Evolutionary conservation across 2,113 vertebrate species (phyloP).

Genomic region (Clarias magur): DNA sequence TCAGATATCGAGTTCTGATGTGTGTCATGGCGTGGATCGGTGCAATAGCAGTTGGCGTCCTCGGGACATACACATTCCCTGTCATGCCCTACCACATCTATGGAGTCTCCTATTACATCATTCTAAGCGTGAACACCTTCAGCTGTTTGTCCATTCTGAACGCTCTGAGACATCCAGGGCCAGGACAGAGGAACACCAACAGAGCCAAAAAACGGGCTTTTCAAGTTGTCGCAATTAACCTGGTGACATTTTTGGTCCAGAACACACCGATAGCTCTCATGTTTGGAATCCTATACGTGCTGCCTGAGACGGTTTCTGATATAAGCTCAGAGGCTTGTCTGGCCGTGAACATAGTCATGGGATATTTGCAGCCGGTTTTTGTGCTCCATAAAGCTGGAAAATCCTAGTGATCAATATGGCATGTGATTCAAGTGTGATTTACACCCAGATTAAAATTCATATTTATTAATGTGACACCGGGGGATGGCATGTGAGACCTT

Average conservation of each 20-base stretch:
- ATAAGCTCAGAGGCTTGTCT: not conserved
- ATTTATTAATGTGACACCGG: no score
- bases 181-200: not conserved
- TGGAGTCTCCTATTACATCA: not conserved
- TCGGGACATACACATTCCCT: not conserved
- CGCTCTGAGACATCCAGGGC: conserved; percentile 20
- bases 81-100: not conserved
- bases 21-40: not conserved
- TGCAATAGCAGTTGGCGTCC: not conserved
- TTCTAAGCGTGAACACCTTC: conserved; percentile 2
- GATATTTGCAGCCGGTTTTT: not conserved
- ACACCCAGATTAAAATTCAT: no score
- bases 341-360: not conserved
- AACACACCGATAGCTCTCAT: not conserved
- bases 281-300: not conserved
- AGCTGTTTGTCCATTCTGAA: conserved; percentile 29
- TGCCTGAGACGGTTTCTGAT: rapidly evolving
- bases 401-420: not conserved
- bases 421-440: no score
- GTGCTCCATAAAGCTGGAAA: conserved; percentile 19
- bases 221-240: not conserved
- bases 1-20: conserved; percentile 9
- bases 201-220: conserved; percentile 17
- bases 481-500: no score
- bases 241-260: not conserved